Percentiles rank a stretch among this genome's conserved stretches.
phyloP scores from a whole-genome alignment of 1,140 invertebrate species.

The Cotesia typhae region DNA sequence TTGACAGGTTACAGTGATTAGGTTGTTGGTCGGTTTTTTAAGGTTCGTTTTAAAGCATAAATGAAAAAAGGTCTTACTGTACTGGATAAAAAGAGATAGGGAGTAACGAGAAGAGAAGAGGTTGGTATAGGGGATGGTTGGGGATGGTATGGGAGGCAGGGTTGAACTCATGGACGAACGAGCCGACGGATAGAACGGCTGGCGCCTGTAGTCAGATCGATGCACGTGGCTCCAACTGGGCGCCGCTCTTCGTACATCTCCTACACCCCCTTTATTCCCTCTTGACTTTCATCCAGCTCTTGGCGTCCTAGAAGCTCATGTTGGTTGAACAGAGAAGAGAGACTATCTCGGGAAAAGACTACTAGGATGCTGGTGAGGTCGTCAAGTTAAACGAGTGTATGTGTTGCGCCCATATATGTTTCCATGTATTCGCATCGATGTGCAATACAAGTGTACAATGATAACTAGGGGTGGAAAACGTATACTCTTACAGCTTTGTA shows the following conservation, averaged over 20 bases:
- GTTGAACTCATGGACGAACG: conserved; percentile 67
- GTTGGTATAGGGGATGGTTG: conserved; percentile 2
- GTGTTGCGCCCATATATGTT: not conserved
- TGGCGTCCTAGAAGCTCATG: conserved; percentile 11
- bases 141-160: conserved; percentile 52
- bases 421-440: not conserved
- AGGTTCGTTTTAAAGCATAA: conserved; percentile 1
- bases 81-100: conserved; percentile 17
- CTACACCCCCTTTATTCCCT: conserved; percentile 43
- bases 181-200: conserved; percentile 66
- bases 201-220: conserved; percentile 67
- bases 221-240: conserved; percentile 67
- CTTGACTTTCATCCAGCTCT: conserved; percentile 37
- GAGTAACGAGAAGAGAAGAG: conserved; percentile 26
- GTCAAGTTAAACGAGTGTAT: conserved; percentile 17
- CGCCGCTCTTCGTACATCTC: conserved; percentile 66
- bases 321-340: conserved; percentile 18
- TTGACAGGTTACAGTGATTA: conserved; percentile 5
- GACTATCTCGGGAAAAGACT: conserved; percentile 21
- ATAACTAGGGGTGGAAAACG: not conserved
- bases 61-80: not conserved
- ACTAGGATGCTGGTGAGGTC: conserved; percentile 9
- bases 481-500: conserved; percentile 9
- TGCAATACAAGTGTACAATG: not conserved
- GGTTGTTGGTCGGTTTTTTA: not conserved